Conservation (phyloP, 2,797 vertebrate genomes). For the Remorina albescens region DNA sequence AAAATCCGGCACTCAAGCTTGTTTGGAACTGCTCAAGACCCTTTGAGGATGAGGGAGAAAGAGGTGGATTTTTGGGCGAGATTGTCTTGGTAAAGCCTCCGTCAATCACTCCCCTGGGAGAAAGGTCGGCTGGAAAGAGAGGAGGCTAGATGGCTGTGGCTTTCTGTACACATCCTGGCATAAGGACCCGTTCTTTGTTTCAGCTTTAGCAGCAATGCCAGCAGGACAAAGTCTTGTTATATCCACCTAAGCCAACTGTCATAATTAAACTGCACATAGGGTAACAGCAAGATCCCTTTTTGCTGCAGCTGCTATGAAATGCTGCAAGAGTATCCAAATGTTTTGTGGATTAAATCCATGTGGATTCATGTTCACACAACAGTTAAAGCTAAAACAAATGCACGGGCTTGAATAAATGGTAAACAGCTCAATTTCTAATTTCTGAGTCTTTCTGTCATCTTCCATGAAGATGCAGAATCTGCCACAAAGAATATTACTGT, state of each 20-base stretch:
- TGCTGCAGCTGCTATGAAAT: constrained; percentile 21
- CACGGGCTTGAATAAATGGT: constrained; percentile 17
- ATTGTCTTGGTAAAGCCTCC: constrained; percentile 68
- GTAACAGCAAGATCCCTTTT: constrained; percentile 41
- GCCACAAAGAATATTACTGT: neutral
- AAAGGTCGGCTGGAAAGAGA: constrained; percentile 47
- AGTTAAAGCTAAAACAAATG: constrained; percentile 1
- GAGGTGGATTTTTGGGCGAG: constrained; percentile 62
- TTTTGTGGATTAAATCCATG: constrained; percentile 5
- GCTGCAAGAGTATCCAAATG: neutral
- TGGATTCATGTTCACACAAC: constrained; percentile 9
- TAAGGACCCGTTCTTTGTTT: constrained; percentile 56
- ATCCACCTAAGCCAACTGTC: constrained; percentile 48
- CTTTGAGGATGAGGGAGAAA: constrained; percentile 59
- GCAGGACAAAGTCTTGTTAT: constrained; percentile 51
- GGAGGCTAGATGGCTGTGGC: constrained; percentile 38
- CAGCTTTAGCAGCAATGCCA: constrained; percentile 36
- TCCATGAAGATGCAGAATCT: neutral
- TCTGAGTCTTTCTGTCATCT: constrained; percentile 12
- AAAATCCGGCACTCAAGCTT: constrained; percentile 57
- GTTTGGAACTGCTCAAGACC: constrained; percentile 65
- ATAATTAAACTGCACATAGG: constrained; percentile 60
- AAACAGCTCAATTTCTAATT: constrained; percentile 5
- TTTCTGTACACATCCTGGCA: constrained; percentile 57
- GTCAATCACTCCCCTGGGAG: constrained; percentile 68